phyloP scores from a whole-genome alignment of 2,113 vertebrate genomes.

The Anhinga anhinga region DNA sequence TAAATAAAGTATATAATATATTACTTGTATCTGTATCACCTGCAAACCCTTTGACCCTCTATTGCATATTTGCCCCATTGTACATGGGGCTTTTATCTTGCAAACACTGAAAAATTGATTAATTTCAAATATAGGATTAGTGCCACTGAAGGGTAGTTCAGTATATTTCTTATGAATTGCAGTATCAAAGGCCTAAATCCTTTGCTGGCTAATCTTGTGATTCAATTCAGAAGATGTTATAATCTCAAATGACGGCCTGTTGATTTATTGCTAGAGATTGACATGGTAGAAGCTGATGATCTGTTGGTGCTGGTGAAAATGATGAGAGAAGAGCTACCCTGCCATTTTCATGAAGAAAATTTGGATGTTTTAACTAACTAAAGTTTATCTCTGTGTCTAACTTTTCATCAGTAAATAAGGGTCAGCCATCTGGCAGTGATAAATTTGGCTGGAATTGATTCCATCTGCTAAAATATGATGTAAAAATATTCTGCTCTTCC shows the following conservation, averaged over 20 bases:
- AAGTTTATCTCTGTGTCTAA: constrained; percentile 57
- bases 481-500: constrained; percentile 71
- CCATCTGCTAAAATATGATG: constrained; percentile 71
- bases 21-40: neutral
- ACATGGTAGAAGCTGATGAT: neutral
- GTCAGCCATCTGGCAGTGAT: constrained; percentile 75
- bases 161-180: neutral
- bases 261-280: neutral
- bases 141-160: neutral
- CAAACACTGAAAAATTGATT: neutral
- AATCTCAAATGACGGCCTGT: neutral
- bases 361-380: constrained; percentile 17
- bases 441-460: constrained; percentile 62
- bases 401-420: constrained; percentile 72
- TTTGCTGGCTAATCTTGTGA: neutral
- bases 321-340: neutral
- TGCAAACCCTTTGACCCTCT: neutral
- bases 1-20: neutral
- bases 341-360: neutral
- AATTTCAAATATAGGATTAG: neutral
- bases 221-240: neutral
- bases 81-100: neutral
- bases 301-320: neutral
- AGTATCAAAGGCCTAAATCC: neutral
- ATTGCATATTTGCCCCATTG: neutral